phyloP scores from a whole-genome alignment of 2,797 vertebrate genomes.

The Onychomys arenicola region DNA sequence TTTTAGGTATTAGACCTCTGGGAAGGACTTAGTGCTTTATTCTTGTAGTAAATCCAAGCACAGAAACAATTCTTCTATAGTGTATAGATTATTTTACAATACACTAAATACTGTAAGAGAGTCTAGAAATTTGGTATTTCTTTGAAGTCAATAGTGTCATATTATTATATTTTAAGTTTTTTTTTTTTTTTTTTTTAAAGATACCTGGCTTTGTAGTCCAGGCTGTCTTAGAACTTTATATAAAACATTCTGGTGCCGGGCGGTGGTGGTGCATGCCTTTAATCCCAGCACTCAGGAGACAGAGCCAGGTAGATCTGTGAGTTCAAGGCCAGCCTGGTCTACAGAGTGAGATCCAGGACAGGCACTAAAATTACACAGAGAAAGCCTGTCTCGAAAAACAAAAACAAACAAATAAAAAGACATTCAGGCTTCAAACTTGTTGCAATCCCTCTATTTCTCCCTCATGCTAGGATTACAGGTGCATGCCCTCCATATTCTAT shows the following conservation, averaged over 20 bases:
- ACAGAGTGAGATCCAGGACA: too few species aligned
- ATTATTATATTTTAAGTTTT: background rate
- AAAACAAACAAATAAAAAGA: background rate
- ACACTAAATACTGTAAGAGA: background rate
- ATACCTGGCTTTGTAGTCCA: background rate
- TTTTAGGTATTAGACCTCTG: slow-evolving; percentile 55
- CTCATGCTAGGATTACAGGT: background rate
- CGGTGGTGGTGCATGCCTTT: too few species aligned
- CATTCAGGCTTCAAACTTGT: background rate
- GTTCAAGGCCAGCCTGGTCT: too few species aligned
- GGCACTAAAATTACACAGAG: too few species aligned
- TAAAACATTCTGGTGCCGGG: background rate
- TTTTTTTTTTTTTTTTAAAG: background rate
- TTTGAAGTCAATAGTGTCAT: background rate
- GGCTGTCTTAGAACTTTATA: background rate
- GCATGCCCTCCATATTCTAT: background rate
- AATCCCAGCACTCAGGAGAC: too few species aligned
- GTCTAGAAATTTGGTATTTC: slow-evolving; percentile 46
- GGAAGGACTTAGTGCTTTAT: background rate
- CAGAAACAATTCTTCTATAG: background rate
- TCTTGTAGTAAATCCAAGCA: slow-evolving; percentile 12
- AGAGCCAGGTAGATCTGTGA: too few species aligned
- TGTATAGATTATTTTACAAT: slow-evolving; percentile 32
- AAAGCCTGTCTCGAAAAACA: too few species aligned
- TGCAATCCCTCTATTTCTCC: background rate